Evolutionary conservation across 2,888 invertebrate genomes (phyloP).

Genomic region (Cyaniris semiargus): DNA sequence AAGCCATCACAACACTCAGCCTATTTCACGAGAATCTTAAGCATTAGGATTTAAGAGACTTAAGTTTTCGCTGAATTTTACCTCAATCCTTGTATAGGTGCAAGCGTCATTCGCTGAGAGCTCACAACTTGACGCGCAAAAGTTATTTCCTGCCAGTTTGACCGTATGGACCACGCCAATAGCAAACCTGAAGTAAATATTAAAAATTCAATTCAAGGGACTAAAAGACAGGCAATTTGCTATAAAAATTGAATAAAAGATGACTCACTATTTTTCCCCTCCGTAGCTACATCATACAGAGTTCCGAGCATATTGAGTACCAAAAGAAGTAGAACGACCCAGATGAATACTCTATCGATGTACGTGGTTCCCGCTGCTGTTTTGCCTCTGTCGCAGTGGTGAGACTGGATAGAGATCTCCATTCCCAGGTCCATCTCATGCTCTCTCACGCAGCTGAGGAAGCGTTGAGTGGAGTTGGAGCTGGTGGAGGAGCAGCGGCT

Average conservation of each 20-base stretch:
- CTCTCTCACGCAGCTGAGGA: slow-evolving; percentile 50
- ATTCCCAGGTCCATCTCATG: slow-evolving; percentile 41
- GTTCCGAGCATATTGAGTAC: slow-evolving; percentile 53
- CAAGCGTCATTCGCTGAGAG: background rate
- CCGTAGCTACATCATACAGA: slow-evolving; percentile 47
- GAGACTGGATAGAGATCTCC: slow-evolving; percentile 40
- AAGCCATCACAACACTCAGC: background rate
- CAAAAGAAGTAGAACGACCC: slow-evolving; percentile 45
- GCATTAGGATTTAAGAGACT: no score
- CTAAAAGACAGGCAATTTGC: background rate
- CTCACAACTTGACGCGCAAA: background rate
- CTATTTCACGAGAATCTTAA: no score
- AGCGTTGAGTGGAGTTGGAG: slow-evolving; percentile 53
- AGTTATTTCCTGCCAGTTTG: background rate
- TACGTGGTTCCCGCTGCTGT: slow-evolving; percentile 44
- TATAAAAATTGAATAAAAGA: background rate
- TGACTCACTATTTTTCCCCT: background rate
- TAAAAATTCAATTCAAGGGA: background rate
- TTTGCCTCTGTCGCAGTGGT: slow-evolving; percentile 53
- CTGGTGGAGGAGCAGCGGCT: slow-evolving; percentile 47
- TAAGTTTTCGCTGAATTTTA: background rate
- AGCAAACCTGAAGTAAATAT: background rate
- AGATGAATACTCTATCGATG: slow-evolving; percentile 43
- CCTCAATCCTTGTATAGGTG: slow-evolving; percentile 13
- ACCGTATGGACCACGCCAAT: background rate